A percentile compares a stretch with the other conserved stretches of the same genome.
Conservation (phyloP, 2,113 vertebrate species). For the Muntiacus reevesi region DNA sequence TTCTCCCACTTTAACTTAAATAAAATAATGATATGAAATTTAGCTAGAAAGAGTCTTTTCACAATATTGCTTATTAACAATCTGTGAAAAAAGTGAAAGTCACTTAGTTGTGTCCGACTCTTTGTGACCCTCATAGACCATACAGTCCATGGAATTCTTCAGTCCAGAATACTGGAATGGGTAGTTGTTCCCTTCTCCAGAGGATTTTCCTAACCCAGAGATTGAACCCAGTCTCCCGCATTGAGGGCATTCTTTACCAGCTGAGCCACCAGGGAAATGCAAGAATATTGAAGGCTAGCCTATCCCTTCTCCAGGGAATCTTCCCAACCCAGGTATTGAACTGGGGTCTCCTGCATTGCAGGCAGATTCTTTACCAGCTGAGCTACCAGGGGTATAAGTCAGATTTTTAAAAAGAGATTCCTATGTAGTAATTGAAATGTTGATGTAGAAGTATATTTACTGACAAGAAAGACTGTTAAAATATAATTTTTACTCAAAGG, state of each 20-base stretch:
- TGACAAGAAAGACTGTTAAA: neutral
- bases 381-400: neutral
- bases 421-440: neutral
- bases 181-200: neutral
- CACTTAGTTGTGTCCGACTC: neutral
- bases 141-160: neutral
- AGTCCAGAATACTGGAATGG: neutral
- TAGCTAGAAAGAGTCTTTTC: neutral
- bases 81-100: neutral
- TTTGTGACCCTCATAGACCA: neutral
- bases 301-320: neutral
- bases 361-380: neutral
- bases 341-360: fast-evolving
- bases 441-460: neutral
- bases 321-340: neutral
- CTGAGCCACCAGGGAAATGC: neutral
- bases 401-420: neutral
- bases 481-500: neutral
- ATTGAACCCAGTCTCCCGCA: neutral
- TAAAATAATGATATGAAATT: neutral
- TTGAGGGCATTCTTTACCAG: neutral
- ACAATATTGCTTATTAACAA: neutral
- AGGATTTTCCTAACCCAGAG: neutral
- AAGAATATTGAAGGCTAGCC: neutral
- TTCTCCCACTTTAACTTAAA: neutral